Evolutionary conservation across 1,140 invertebrate species (phyloP), one percentile per base, ranked within the genome.

Genomic region (Mycetomoellerius zeteki): DNA sequence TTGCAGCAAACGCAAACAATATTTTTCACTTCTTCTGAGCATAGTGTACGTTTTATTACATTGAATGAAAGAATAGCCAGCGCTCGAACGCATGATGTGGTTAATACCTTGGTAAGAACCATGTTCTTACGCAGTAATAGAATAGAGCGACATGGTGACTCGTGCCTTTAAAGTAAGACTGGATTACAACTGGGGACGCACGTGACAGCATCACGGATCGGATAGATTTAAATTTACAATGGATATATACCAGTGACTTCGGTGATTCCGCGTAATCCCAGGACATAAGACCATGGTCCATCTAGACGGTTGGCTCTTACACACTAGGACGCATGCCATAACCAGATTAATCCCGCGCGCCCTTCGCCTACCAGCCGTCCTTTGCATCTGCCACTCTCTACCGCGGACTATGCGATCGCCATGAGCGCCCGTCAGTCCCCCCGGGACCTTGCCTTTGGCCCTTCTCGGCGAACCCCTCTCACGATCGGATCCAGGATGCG

Each of bases 141-240:
- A 84, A 82, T 82, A 14, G 33, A 58, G 19, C 65, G 24, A 43
- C 69, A 27, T 19, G 27, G 24, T 43, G 80, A 81, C 37, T 65
- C 64, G 64, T 33, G 16, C 50, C 24, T 84, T 21, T n/a, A 54
- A 33, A 84, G 67, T 4, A 19, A n/a, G 33, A 24, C 65, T 67
- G 64, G 88, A 76, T 43, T 54, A 47, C 50, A 21, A 27, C 30
- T 27, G 27, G 75, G 75, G 76, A 60, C 86, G 84, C 86, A 54
- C 91, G 91, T 91, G 91, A 91, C 90, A 54, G 58, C 77, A 86
- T 67, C 82, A 62, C 37, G 71, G 58, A 21, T 78, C 62, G 88
- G 88, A 73, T 86, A 89, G 91, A 92, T 93, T 93, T 92, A 92
- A 90, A 89, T 87, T 86, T 86, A 90, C 88, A 91, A 91, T 90